Evolutionary conservation across 1,140 invertebrate species (phyloP).

Genomic region (Scaptomyza montana): DNA sequence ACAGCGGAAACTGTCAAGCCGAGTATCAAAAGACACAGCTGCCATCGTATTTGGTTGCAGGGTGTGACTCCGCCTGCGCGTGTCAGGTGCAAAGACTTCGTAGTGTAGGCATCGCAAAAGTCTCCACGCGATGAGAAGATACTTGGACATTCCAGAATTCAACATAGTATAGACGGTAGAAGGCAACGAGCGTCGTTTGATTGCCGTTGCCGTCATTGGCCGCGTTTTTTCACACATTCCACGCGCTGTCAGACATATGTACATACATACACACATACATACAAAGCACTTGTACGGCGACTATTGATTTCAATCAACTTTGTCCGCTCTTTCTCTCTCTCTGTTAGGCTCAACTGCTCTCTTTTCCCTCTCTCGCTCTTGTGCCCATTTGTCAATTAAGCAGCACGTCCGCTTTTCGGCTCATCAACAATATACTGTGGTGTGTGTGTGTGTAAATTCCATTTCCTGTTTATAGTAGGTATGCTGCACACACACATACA

Average conservation of each 20-base stretch:
- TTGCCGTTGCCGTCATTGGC: slow-evolving; percentile 69
- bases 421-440: slow-evolving; percentile 62
- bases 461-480: slow-evolving; percentile 79
- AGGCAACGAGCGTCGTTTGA: slow-evolving; percentile 49
- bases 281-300: slow-evolving; percentile 63
- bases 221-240: slow-evolving; percentile 80
- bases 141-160: slow-evolving; percentile 75
- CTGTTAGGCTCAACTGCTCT: slow-evolving; percentile 12
- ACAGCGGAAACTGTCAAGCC: slow-evolving; percentile 18
- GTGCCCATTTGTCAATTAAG: slow-evolving; percentile 78
- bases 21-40: slow-evolving; percentile 21
- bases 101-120: slow-evolving; percentile 33
- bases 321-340: slow-evolving; percentile 46
- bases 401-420: slow-evolving; percentile 70
- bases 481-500: slow-evolving; percentile 53
- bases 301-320: slow-evolving; percentile 81
- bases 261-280: slow-evolving; percentile 21
- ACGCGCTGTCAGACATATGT: slow-evolving; percentile 47
- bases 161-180: slow-evolving; percentile 46
- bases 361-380: slow-evolving; percentile 34
- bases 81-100: slow-evolving; percentile 59
- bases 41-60: slow-evolving; percentile 25
- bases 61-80: slow-evolving; percentile 44
- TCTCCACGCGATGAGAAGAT: slow-evolving; percentile 40
- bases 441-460: slow-evolving; percentile 66